Base-by-base conservation (phyloP, 1,140 invertebrate species). In the Temnothorax longispinosus region DNA sequence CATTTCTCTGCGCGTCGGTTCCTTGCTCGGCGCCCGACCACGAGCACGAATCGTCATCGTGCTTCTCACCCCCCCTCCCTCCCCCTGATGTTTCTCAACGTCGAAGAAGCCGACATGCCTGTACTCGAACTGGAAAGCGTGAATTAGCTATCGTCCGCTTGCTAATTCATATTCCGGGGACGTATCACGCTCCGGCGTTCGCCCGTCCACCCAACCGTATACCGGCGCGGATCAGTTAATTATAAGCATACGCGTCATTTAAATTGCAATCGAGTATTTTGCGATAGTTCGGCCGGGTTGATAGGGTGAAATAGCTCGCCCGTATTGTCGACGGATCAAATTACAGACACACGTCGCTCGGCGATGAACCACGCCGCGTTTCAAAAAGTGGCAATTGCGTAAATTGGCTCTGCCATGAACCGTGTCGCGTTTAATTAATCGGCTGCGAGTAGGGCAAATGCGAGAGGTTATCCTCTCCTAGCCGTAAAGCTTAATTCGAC, bases 11-110 rank as follows among this genome's bases (percentile, higher is more conserved):
- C 75, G 13, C 69, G 27, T 41, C 85, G 87, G 85, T 80, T 86
- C 84, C 89, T 84, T 86, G 81, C 88, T 89, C 88, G 74, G 50
- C 81, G 85, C 69, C 84, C 88, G 71, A 60, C 80, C 80, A 69
- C 77, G 77, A 81, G 80, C 80, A 75, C 80, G 80, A 84, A 62
- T 84, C 80, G 54, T 84, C 80, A 15, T 50, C 41, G 62, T 52
- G 69, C 54, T 74, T 38, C 69, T 38, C n/a, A 47, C 0, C 38
- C 38, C 38, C 38, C 38, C 38, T 21, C 41, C 75, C n/a, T 21
- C 69, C 21, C n/a, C 11, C 65, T 41, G 27, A 52, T 35, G 8
- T 81, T 74, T 60, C 41, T 32, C 54, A 5, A 58, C 13, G 32
- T 67, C 69, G 41, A 75, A 75, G 69, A 84, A 18, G 52, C 11